phyloP scores from a whole-genome alignment of 2,888 invertebrate genomes.

The Thyatira batis region DNA sequence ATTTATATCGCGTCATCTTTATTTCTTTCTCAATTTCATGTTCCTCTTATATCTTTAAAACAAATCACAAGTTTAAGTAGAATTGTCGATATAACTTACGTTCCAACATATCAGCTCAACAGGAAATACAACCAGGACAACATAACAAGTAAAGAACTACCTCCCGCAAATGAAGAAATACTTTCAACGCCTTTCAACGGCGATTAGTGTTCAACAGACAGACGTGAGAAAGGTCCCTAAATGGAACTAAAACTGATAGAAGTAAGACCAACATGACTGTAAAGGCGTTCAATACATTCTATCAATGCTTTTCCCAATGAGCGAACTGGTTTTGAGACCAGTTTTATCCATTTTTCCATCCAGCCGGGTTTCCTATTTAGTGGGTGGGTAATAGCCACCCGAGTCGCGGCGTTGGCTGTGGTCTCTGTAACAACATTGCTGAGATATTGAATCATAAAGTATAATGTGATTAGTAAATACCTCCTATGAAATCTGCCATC shows the following conservation, averaged over 20 bases:
- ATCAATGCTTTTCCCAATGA: slow-evolving; percentile 27
- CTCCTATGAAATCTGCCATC: not conserved
- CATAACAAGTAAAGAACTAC: not conserved
- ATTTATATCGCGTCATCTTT: too few species aligned
- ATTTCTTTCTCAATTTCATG: too few species aligned
- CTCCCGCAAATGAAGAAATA: not conserved
- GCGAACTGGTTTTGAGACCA: slow-evolving; percentile 16
- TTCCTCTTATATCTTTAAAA: too few species aligned
- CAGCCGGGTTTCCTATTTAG: slow-evolving; percentile 20
- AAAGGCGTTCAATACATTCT: slow-evolving; percentile 17
- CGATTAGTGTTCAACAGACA: slow-evolving; percentile 1
- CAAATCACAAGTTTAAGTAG: too few species aligned
- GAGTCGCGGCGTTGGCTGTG: not conserved
- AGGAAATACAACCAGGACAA: not conserved
- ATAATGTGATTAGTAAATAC: not conserved
- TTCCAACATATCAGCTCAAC: not conserved
- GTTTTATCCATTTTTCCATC: slow-evolving; percentile 18
- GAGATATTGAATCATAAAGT: not conserved
- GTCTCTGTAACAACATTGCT: not conserved
- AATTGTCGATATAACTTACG: too few species aligned
- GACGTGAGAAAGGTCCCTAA: slow-evolving; percentile 29
- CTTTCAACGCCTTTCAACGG: slow-evolving; percentile 1
- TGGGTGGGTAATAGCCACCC: not conserved
- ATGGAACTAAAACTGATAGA: slow-evolving; percentile 4
- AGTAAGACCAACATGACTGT: slow-evolving; percentile 15